Evolutionary conservation across 2,797 vertebrate genomes (phyloP), one percentile per base, ranked within the genome.

Genomic region (Mycteria americana): DNA sequence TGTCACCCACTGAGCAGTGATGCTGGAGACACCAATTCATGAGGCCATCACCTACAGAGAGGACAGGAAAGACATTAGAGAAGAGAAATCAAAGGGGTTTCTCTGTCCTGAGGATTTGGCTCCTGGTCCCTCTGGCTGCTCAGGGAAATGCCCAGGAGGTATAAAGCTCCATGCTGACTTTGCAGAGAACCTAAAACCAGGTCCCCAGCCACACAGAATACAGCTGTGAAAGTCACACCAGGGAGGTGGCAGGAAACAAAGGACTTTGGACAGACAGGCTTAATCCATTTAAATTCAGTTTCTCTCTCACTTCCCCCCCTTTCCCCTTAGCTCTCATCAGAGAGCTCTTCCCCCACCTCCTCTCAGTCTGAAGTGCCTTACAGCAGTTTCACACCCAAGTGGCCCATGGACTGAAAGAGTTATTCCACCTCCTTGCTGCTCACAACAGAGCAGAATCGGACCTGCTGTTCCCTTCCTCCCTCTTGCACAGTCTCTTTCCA

Each of bases 171-270:
- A 5, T 16, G 68, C 62, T 89, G 76, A 18, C 62, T 89, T 89
- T 73, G 62, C 85, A 83, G 89, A 60, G 81, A 78, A 67, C 69
- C 85, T 72, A 56, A 73, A 87, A n/a, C 9, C 76, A 51, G 17
- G 64, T 87, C 75, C 48, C 11, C 89, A 95, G 62, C 23, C 76
- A 68, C 76, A 92, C 6, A 62, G 87, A 92, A 80, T 6, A 48
- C 63, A 79, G 54, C 79, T 92, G 95, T 88, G 93, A 96, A 92
- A 92, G 74, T 95, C 95, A 89, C 96, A 95, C 89, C 88, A 82
- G 94, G 92, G 89, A 93, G 51, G 95, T 56, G 85, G 43, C 94
- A 94, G 85, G 59, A 96, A 95, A 94, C 95, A 94, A 95, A 94
- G 65, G 67, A 53, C 88, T 94, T 93, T 18, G 51, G 62, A 85